A percentile compares a stretch with the other conserved stretches of the same genome.
phyloP scores from a whole-genome alignment of 2,113 vertebrate genomes.

The Bubalus kerabau region DNA sequence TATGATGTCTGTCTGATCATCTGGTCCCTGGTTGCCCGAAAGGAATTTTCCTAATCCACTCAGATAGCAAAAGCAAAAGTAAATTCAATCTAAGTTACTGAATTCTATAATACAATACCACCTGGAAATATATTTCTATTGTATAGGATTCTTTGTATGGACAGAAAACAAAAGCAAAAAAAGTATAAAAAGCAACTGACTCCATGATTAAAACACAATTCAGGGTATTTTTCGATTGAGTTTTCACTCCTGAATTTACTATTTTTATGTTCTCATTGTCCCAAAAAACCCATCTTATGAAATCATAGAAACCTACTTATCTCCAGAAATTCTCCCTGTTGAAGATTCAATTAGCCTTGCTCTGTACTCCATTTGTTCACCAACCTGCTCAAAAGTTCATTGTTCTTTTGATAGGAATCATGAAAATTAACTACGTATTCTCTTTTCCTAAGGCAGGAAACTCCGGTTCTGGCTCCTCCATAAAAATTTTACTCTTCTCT shows the following conservation, averaged over 20 bases:
- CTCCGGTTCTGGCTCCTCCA: not conserved
- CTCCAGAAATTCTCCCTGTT: not conserved
- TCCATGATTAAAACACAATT: constrained; percentile 43
- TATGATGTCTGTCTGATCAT: not conserved
- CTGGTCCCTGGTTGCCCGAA: not conserved
- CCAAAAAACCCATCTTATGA: not conserved
- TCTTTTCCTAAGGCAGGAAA: constrained; percentile 21
- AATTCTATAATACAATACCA: not conserved
- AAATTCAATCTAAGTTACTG: not conserved
- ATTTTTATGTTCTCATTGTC: not conserved
- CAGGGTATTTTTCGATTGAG: not conserved
- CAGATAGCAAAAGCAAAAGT: not conserved
- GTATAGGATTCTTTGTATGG: not conserved
- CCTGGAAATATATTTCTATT: not conserved
- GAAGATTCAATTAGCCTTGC: not conserved
- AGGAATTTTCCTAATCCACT: not conserved
- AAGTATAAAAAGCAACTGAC: not conserved
- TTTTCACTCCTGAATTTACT: constrained; percentile 23
- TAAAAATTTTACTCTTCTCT: constrained; percentile 13
- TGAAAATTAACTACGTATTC: constrained; percentile 12
- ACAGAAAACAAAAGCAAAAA: not conserved
- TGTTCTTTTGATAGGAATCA: constrained; percentile 12
- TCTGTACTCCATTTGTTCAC: not conserved
- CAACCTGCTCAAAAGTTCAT: not conserved
- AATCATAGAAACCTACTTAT: constrained; percentile 18